These are phyloP conservation scores for Triops cancriformis DNA, from an alignment of 1,140 invertebrate genomes.

Conservation along the genomic window DNA sequence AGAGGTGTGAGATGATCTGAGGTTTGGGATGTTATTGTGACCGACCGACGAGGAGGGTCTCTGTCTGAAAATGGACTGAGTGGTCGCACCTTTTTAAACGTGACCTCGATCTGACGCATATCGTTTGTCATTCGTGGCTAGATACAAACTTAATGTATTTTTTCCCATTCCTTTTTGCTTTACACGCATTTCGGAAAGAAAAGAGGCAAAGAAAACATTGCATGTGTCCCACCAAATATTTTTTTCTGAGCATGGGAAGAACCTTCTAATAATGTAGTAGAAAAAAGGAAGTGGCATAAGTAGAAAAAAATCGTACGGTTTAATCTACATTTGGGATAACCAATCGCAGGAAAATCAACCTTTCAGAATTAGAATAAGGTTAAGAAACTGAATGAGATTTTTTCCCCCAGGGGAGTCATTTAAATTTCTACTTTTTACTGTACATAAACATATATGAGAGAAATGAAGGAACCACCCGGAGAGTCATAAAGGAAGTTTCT, in stretches of 20 bases:
- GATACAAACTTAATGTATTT: background rate
- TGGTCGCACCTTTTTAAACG: background rate
- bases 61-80: background rate
- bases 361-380: background rate
- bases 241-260: background rate
- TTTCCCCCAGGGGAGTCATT: background rate
- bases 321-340: background rate
- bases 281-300: background rate
- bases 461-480: background rate
- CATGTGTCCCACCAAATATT: background rate
- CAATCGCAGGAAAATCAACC: background rate
- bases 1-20: background rate
- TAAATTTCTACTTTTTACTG: background rate
- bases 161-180: background rate
- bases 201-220: background rate
- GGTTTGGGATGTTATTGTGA: background rate
- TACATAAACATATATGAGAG: too few relatives aligned
- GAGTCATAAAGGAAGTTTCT: background rate
- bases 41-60: background rate
- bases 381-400: constrained; percentile 1
- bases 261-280: background rate
- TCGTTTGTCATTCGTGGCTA: background rate
- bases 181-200: background rate
- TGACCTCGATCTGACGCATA: background rate
- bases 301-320: background rate